Conservation (phyloP, 2,888 invertebrate genomes). For the Drosophila prostipennis region DNA sequence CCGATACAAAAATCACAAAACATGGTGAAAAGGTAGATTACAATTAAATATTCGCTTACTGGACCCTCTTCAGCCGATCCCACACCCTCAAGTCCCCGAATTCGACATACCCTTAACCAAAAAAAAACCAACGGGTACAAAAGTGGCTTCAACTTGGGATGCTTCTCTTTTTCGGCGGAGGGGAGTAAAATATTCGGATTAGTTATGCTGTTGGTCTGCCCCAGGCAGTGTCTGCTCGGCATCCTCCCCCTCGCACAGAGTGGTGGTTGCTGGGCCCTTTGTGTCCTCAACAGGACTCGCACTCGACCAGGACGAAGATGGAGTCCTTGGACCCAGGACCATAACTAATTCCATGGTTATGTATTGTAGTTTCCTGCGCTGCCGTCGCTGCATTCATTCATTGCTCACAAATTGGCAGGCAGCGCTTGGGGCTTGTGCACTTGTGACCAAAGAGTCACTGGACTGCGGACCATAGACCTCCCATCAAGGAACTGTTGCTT, state of each 20-base stretch:
- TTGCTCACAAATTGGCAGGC: constrained; percentile 70
- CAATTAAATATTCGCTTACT: neutral
- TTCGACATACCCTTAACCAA: constrained; percentile 12
- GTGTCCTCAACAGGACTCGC: constrained; percentile 8
- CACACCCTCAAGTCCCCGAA: too few species aligned
- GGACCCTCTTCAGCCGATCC: neutral
- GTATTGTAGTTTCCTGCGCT: constrained; percentile 70
- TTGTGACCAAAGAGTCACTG: constrained; percentile 56
- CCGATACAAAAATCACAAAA: neutral
- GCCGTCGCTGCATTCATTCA: constrained; percentile 69
- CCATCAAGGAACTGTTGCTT: constrained; percentile 38
- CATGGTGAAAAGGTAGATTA: neutral
- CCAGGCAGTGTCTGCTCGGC: constrained; percentile 30
- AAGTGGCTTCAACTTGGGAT: constrained; percentile 34
- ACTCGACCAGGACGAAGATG: constrained; percentile 11
- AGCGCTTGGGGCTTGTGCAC: constrained; percentile 60
- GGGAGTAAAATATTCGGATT: constrained; percentile 65
- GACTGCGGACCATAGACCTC: constrained; percentile 1
- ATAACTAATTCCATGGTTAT: constrained; percentile 75
- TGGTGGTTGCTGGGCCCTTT: constrained; percentile 42
- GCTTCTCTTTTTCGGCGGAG: constrained; percentile 17
- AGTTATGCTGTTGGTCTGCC: constrained; percentile 70
- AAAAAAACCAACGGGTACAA: constrained; percentile 6
- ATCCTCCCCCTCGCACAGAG: constrained; percentile 23
- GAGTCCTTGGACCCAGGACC: constrained; percentile 23